Conservation (phyloP, 2,888 invertebrate species). For the Xestia xanthographa region DNA sequence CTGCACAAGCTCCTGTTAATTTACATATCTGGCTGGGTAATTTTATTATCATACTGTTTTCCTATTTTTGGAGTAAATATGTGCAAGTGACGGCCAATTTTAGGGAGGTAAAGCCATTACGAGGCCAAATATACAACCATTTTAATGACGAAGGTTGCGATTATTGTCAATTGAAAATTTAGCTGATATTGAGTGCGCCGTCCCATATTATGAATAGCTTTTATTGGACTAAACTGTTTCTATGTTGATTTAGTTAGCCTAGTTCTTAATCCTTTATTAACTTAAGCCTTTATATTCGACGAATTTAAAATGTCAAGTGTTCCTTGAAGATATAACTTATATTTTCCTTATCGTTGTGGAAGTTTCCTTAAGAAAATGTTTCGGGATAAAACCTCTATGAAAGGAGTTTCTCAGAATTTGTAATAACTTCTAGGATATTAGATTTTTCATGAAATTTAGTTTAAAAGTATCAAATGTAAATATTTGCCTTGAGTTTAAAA, state of each 20-base stretch:
- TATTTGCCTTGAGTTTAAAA: neutral
- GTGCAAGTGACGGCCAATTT: neutral
- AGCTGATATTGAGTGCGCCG: neutral
- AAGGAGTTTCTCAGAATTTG: conserved; percentile 32
- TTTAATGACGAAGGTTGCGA: neutral
- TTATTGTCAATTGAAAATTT: neutral
- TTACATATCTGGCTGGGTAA: neutral
- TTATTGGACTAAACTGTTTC: neutral
- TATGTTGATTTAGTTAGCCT: neutral
- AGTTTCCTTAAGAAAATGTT: conserved; percentile 27
- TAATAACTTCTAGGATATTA: conserved; percentile 15
- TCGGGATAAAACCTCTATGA: conserved; percentile 18
- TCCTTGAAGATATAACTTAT: conserved; percentile 1
- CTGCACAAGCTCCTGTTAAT: too few relatives aligned
- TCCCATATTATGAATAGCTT: too few relatives aligned
- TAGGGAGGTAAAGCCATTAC: neutral
- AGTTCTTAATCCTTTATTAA: too few relatives aligned
- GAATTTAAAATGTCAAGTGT: conserved; percentile 31
- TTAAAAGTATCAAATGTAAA: neutral
- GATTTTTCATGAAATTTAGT: neutral
- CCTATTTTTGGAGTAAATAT: neutral
- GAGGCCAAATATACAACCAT: neutral
- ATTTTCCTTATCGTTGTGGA: conserved; percentile 20
- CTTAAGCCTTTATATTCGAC: neutral
- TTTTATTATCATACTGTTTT: neutral